Base-by-base conservation (phyloP, 2,113 vertebrate species). In the Eonycteris spelaea region DNA sequence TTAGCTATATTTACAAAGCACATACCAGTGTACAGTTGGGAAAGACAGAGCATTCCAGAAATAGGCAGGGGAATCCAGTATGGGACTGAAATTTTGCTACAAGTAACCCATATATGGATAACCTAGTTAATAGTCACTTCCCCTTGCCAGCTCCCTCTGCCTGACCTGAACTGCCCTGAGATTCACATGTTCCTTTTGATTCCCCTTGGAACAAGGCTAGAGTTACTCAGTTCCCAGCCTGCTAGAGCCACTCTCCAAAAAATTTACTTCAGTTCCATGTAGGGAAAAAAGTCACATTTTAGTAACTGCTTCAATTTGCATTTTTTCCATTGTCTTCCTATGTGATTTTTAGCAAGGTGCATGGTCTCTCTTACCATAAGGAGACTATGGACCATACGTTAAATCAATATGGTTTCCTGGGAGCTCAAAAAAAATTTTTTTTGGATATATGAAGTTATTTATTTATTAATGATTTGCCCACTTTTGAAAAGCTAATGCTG, bases 31-130 rank as follows among this genome's bases (percentile, higher is more conserved):
- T 96, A 94, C 90, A 96, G 94, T 94, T 95, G 88, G 94, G 83
- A 97, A 95, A 95, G 75, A 95, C 45, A 75, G 90, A 85, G n/a
- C 55, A 94, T 94, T 97, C 95, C 96, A 96, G 90, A 98, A 97
- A 95, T 79, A 89, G 51, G 22, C 77, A 77, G 92, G 95, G 71
- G 85, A 90, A 95, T 90, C 84, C 84, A 94, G 75, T 83, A 84
- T 87, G 90, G n/a, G 71, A 78, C 67, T 48, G 48, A 90, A 61
- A 71, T 91, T 95, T 86, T 73, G 48, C 90, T 82, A 68, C 8
- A 59, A 96, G 70, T 89, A 67, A 96, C 74, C 96, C 96, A 92
- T 96, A 95, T 97, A 94, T 95, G 92, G 94, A 33, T 84, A 88
- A 90, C 57, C 67, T 51, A 35, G 59, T 51, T 83, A 53, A 87